A percentile compares a stretch with the other conserved stretches of the same genome.
phyloP scores from a whole-genome alignment of 2,888 invertebrate genomes.

The Protodeltote pygarga region DNA sequence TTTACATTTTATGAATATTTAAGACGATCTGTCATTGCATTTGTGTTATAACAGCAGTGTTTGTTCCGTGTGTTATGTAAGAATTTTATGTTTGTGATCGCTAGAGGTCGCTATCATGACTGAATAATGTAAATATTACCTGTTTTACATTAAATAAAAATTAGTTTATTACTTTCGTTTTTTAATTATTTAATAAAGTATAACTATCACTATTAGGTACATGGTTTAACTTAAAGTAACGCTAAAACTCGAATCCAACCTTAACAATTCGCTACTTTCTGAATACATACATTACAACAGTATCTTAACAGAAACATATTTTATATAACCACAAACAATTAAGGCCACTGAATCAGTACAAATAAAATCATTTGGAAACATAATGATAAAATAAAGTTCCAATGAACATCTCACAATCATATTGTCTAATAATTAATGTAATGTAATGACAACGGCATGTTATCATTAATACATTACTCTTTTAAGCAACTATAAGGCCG shows the following conservation, averaged over 20 bases:
- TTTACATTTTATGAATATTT: no score
- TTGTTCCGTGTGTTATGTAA: slow-evolving; percentile 45
- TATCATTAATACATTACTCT: no score
- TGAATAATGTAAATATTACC: slow-evolving; percentile 84
- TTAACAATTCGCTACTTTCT: slow-evolving; percentile 9
- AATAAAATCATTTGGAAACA: slow-evolving; percentile 5
- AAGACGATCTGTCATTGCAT: slow-evolving; percentile 39
- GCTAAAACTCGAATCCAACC: slow-evolving; percentile 17
- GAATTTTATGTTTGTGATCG: slow-evolving; percentile 59
- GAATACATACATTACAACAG: slow-evolving; percentile 5
- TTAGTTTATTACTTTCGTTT: slow-evolving; percentile 63
- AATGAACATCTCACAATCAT: neutral
- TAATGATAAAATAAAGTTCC: slow-evolving; percentile 5
- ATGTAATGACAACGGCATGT: neutral
- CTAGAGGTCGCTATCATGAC: slow-evolving; percentile 72
- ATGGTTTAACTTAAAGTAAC: slow-evolving; percentile 22
- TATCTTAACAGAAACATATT: neutral
- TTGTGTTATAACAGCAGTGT: slow-evolving; percentile 39
- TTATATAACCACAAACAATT: slow-evolving; percentile 9
- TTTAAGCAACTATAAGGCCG: neutral
- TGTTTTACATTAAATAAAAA: slow-evolving; percentile 80
- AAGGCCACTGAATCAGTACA: neutral
- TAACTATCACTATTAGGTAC: slow-evolving; percentile 30
- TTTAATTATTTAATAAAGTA: slow-evolving; percentile 38
- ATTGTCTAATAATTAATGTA: neutral